Evolutionary conservation across 2,797 vertebrate genomes (phyloP).

Genomic region (Nasua narica): DNA sequence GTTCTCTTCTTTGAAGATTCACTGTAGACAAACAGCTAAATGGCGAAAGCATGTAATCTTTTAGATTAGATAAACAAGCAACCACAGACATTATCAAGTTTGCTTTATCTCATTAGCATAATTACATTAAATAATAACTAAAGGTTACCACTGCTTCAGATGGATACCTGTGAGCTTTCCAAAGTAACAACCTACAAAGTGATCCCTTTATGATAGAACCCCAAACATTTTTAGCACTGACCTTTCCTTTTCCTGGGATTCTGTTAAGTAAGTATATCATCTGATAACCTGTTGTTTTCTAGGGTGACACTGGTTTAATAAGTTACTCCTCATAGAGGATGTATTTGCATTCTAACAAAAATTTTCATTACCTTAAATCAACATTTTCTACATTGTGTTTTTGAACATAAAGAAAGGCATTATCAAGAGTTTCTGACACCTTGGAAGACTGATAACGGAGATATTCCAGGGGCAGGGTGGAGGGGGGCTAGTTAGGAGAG

Average conservation of each 20-base stretch:
- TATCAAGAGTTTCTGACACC: neutral
- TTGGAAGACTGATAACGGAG: neutral
- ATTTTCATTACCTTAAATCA: conserved; percentile 2
- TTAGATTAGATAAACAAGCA: neutral
- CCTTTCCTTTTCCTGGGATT: neutral
- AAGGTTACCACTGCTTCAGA: neutral
- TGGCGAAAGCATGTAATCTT: neutral
- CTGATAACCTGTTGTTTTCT: conserved; percentile 1
- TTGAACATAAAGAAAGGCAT: neutral
- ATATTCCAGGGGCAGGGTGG: neutral
- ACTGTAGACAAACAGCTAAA: neutral
- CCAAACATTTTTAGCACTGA: neutral
- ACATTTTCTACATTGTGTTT: neutral
- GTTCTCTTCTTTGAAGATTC: neutral
- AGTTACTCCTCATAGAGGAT: neutral
- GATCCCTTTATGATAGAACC: neutral
- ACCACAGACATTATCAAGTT: neutral
- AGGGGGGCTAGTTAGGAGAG: neutral
- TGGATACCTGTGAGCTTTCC: neutral
- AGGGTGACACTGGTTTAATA: neutral
- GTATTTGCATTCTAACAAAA: neutral
- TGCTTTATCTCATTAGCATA: neutral
- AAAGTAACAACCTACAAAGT: neutral
- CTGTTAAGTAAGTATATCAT: neutral
- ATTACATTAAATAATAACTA: conserved; percentile 1